A percentile compares a stretch with the other conserved stretches of the same genome.
Conservation (phyloP, 2,113 vertebrate genomes). For the Clupea harengus region DNA sequence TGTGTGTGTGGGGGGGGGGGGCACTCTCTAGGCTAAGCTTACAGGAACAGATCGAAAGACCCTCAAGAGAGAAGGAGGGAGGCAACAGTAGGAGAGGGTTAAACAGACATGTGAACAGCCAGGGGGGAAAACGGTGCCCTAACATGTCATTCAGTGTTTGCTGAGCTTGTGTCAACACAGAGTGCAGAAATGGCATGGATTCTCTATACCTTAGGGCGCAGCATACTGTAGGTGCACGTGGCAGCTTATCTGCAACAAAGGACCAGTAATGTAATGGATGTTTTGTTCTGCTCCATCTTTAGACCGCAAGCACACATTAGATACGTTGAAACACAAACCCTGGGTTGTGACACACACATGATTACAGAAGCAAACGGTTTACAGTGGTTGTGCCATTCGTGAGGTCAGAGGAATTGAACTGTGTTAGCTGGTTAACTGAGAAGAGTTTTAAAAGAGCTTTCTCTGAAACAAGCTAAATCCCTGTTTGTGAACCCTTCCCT, state of each 20-base stretch:
- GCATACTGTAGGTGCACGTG: not conserved
- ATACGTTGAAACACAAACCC: too few species aligned
- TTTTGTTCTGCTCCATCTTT: too few species aligned
- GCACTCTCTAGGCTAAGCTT: constrained; percentile 32
- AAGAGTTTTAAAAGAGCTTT: not conserved
- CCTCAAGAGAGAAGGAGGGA: not conserved
- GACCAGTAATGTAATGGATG: not conserved
- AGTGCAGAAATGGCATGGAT: not conserved
- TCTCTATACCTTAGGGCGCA: not conserved
- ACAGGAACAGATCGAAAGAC: constrained; percentile 37
- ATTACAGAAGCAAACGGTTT: not conserved
- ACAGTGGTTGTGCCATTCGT: not conserved
- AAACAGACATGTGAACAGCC: not conserved
- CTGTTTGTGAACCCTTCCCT: not conserved
- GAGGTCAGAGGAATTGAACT: not conserved
- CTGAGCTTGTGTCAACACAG: not conserved
- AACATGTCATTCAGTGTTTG: not conserved
- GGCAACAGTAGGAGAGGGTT: not conserved
- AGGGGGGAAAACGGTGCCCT: not conserved
- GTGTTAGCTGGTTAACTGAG: not conserved
- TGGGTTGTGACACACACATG: not conserved
- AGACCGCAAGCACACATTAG: too few species aligned
- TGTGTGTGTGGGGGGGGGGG: constrained; percentile 23
- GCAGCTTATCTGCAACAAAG: not conserved
- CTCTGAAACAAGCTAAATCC: not conserved